Base-by-base conservation (phyloP, 2,797 vertebrate species). In the Iguana delicatissima region DNA sequence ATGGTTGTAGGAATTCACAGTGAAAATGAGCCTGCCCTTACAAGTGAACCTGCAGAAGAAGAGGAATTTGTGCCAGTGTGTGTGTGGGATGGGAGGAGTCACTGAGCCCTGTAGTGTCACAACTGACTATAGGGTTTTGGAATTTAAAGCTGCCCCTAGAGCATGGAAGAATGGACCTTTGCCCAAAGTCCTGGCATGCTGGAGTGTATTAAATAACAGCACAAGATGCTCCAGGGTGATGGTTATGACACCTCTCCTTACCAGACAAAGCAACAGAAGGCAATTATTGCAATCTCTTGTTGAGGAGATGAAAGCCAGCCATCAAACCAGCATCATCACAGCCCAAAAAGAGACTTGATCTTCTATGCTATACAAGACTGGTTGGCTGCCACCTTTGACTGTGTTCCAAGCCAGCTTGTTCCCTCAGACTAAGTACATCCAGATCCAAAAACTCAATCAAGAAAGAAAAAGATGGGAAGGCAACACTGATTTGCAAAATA, bases 401-500 rank as follows among this genome's bases (percentile, higher is more conserved):
- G 76, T 77, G 55, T 26, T 89, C 85, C 85, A 89, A 50, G 0
- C 0, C 26, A 86, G 0, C 74, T 76, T 89, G 4, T 64, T 84
- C 26, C 3, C 20, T 86, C 32, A 1, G 16, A 14, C 55, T 32
- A 79, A 90, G 69, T 89, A 9, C 1, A 89, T 24, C 52, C 67
- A 0, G 67, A n/a, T 89, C 50, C 10, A 76, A 46, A 22, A 81
- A 6, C 5, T 73, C 77, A 64, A 80, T 89, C 14, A 62, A 88
- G 62, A 52, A 16, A 29, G 9, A n/a, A 62, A 74, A 83, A 89
- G 46, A 80, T 90, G 46, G 42, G 69, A 93, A 93, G 7, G 0
- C 35, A 83, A 62, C 38, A 29, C 92, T 29, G 69, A 87, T 76
- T 84, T 55, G 69, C 26, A 93, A 89, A 90, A 87, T 7, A 64